Evolutionary conservation across 1,140 invertebrate species (phyloP).

Genomic region (Drosophila malerkotliana): DNA sequence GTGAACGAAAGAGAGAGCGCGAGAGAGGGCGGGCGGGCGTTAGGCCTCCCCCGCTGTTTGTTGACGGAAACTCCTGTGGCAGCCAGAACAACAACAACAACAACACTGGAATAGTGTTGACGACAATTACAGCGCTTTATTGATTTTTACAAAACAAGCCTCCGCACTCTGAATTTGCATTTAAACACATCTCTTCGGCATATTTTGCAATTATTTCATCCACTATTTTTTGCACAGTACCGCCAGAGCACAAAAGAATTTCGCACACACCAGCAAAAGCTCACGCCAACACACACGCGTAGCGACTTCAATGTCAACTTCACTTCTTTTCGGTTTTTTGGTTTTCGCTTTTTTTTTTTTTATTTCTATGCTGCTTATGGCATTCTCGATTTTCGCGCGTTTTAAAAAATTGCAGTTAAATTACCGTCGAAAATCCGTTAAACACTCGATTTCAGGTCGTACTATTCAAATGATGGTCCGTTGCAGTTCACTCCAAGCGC

Average conservation of each 20-base stretch:
- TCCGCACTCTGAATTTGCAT: conserved; percentile 9
- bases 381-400: not conserved
- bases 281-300: conserved; percentile 22
- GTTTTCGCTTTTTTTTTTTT: not conserved
- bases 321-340: conserved; percentile 16
- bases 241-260: conserved; percentile 67
- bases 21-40: conserved; percentile 10
- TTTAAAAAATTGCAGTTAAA: conserved; percentile 15
- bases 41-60: conserved; percentile 36
- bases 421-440: conserved; percentile 34
- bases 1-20: not conserved
- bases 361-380: not conserved
- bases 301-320: conserved; percentile 73
- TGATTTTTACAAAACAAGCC: conserved; percentile 63
- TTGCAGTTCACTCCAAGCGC: conserved; percentile 4
- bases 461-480: conserved; percentile 2
- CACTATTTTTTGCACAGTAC: conserved; percentile 40
- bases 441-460: conserved; percentile 1
- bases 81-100: conserved; percentile 34
- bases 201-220: conserved; percentile 58
- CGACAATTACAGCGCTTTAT: conserved; percentile 64
- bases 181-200: conserved; percentile 21
- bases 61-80: conserved; percentile 70
- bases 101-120: conserved; percentile 33
- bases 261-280: conserved; percentile 46